phyloP scores from a whole-genome alignment of 2,888 invertebrate species.

The Aspidiotus rigidus region DNA sequence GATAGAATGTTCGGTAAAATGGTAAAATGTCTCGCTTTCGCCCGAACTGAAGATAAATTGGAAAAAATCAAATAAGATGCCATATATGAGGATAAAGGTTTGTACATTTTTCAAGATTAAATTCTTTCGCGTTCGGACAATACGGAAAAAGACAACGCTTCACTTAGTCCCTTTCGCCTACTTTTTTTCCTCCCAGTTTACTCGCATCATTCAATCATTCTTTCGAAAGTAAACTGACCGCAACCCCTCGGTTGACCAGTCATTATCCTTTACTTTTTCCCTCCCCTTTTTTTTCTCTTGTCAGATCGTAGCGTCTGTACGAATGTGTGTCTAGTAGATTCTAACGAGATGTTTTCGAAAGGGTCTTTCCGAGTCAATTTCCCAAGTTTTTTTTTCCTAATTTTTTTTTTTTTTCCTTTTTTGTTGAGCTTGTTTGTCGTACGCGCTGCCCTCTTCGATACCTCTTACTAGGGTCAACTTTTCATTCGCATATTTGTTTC shows the following conservation, averaged over 20 bases:
- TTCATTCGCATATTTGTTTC: too few species aligned
- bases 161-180: slow-evolving; percentile 11
- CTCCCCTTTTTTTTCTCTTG: not conserved
- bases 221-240: slow-evolving; percentile 27
- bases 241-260: slow-evolving; percentile 23
- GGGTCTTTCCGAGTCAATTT: slow-evolving; percentile 2
- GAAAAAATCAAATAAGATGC: slow-evolving; percentile 31
- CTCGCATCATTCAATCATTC: slow-evolving; percentile 29
- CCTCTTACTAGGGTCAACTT: too few species aligned
- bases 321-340: slow-evolving; percentile 1
- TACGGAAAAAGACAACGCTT: slow-evolving; percentile 27
- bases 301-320: too few species aligned
- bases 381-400: not conserved
- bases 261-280: slow-evolving; percentile 17
- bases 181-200: slow-evolving; percentile 3
- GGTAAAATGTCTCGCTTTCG: slow-evolving; percentile 25
- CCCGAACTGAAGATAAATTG: slow-evolving; percentile 26
- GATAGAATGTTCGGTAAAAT: slow-evolving; percentile 27
- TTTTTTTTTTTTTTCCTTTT: not conserved
- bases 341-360: not conserved
- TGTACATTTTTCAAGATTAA: slow-evolving; percentile 33
- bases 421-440: too few species aligned
- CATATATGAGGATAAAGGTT: slow-evolving; percentile 30
- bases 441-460: too few species aligned
- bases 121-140: slow-evolving; percentile 29